Conservation (phyloP, 2,888 invertebrate species). For the Euzophera pinguis region DNA sequence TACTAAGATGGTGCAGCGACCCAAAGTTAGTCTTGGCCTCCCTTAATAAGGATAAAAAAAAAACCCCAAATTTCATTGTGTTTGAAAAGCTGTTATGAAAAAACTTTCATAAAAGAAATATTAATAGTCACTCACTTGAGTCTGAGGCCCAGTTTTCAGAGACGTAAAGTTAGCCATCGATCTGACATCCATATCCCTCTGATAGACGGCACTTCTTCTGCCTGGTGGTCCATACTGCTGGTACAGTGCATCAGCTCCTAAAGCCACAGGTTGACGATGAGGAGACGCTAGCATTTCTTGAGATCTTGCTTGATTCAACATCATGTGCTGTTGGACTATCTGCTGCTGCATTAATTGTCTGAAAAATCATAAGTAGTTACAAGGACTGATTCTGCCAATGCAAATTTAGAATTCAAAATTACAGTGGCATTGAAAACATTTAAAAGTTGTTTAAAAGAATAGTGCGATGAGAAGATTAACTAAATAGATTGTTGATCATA, state of each 20-base stretch:
- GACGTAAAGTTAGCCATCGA: conserved; percentile 73
- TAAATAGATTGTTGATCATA: too few relatives aligned
- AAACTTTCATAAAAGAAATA: too few relatives aligned
- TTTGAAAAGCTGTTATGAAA: too few relatives aligned
- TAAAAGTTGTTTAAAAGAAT: too few relatives aligned
- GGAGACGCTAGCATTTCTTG: conserved; percentile 78
- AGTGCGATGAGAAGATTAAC: too few relatives aligned
- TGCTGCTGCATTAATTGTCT: conserved; percentile 73
- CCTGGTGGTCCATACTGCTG: conserved; percentile 73
- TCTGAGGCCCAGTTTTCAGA: conserved; percentile 60
- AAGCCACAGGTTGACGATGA: conserved; percentile 53
- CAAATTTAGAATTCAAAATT: too few relatives aligned
- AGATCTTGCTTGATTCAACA: conserved; percentile 73
- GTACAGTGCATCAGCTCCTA: conserved; percentile 71
- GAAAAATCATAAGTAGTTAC: conserved; percentile 18
- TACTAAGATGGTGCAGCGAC: too few relatives aligned
- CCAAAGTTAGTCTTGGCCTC: too few relatives aligned
- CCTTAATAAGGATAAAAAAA: too few relatives aligned
- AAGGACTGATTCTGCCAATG: too few relatives aligned
- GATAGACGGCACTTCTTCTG: conserved; percentile 64
- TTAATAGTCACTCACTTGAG: conserved; percentile 41
- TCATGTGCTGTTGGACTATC: conserved; percentile 70
- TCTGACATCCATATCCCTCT: conserved; percentile 64
- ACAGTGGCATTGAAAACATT: too few relatives aligned
- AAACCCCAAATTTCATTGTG: too few relatives aligned